These are phyloP conservation scores for Typhlichthys subterraneus DNA, from an alignment of 2,797 vertebrate species.

Conservation along the genomic window DNA sequence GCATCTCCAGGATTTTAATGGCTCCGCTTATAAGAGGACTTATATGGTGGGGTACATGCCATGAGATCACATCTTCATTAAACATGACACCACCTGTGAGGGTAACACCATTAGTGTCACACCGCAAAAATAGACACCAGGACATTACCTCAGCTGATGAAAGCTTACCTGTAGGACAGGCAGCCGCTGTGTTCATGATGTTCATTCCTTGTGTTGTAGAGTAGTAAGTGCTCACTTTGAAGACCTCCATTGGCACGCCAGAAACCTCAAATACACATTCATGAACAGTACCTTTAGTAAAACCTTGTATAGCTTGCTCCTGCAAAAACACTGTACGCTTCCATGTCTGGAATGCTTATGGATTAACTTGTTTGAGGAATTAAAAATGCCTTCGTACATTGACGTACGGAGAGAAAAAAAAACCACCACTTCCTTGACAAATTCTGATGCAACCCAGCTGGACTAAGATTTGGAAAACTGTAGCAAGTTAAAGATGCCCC, in stretches of 20 bases:
- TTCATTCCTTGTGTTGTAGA: conserved; percentile 65
- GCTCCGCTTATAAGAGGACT: conserved; percentile 56
- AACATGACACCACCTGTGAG: conserved; percentile 79
- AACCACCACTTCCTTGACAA: too few species aligned
- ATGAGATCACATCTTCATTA: conserved; percentile 71
- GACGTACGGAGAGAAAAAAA: not conserved
- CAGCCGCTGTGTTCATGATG: conserved; percentile 74
- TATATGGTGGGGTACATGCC: conserved; percentile 81
- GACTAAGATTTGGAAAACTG: not conserved
- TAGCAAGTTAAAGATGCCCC: not conserved
- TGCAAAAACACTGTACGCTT: too few species aligned
- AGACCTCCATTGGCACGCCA: conserved; percentile 77
- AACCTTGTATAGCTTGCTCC: not conserved
- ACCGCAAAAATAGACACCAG: not conserved
- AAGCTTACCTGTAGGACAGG: conserved; percentile 77
- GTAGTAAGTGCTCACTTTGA: conserved; percentile 79
- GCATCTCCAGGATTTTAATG: conserved; percentile 63
- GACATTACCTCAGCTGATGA: not conserved
- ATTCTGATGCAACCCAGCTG: too few species aligned
- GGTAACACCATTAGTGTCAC: not conserved
- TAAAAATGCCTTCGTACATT: too few species aligned
- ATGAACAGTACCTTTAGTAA: not conserved
- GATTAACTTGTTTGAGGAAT: too few species aligned
- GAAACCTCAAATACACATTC: conserved; percentile 62
- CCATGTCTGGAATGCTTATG: too few species aligned